Evolutionary conservation across 1,140 invertebrate species (phyloP), one percentile per base, ranked within the genome.

Genomic region (Cephus cinctus): DNA sequence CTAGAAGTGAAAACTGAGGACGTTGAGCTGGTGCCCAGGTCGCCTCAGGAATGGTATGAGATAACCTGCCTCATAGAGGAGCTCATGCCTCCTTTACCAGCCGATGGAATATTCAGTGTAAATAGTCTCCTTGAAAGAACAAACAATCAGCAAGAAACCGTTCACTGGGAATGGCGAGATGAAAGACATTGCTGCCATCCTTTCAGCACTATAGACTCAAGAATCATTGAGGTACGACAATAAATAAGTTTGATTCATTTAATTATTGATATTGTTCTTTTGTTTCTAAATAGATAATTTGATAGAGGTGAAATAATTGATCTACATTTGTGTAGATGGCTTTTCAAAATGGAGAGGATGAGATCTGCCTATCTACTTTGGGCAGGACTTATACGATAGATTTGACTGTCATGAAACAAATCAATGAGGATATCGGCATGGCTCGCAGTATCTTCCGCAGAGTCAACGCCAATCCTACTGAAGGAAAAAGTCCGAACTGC

Each of bases 351-450:
- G 93, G 91, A 23, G 94, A 97, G 71, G 94, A 97, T 76, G 95
- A 98, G 77, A 90, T 97, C 48, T 94, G 88, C 65, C 79, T 98
- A 35, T 90, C 88, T 23, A 92, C 92, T 11, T 83, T 94, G 68
- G 92, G 93, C 47, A 83, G 92, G 60, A 94, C 92, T 6, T 98
- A 98, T 72, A 94, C 93, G 1, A 87, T 98, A 52, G 95, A 98
- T 79, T 92, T 98, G 62, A 89, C 94, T 75, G 88, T 92, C 56
- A 95, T 98, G 92, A 94, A 97, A 75, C 95, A 98, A 83, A 95
- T 98, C 53, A 98, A 98, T 74, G 95, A 98, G 77, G 94, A 97
- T 72, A 94, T 94, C 4, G 95, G 95, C 45, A 96, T 93, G 35
- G 88, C 94, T 8, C 78, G 94, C 35, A 86, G 90, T 43, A 91